Evolutionary conservation across 1,140 invertebrate genomes (phyloP).

Genomic region (Cyphomyrmex costatus): DNA sequence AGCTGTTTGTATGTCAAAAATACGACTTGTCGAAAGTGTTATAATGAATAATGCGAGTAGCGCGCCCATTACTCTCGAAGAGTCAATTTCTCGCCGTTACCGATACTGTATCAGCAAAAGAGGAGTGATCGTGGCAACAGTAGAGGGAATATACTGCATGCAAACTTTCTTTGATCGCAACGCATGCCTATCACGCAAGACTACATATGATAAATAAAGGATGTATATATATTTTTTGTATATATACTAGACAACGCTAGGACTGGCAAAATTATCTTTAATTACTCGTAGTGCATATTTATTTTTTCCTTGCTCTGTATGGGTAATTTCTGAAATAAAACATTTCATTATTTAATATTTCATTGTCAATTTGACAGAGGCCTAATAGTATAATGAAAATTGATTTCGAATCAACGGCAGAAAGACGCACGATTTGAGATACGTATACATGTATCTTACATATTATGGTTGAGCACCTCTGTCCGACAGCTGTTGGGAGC

Average conservation of each 20-base stretch:
- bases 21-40: slow-evolving; percentile 82
- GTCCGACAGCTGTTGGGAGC: slow-evolving; percentile 81
- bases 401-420: not conserved
- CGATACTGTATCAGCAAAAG: slow-evolving; percentile 47
- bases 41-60: slow-evolving; percentile 81
- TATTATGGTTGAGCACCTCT: slow-evolving; percentile 80
- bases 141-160: slow-evolving; percentile 77
- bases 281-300: not conserved
- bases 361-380: not conserved
- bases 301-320: not conserved
- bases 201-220: slow-evolving; percentile 62
- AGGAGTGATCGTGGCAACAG: slow-evolving; percentile 16
- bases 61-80: slow-evolving; percentile 28
- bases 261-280: slow-evolving; percentile 61
- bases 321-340: not conserved
- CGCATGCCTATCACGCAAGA: slow-evolving; percentile 79
- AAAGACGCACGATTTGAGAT: not conserved
- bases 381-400: not conserved
- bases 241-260: slow-evolving; percentile 68
- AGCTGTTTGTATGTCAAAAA: slow-evolving; percentile 70
- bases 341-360: not conserved
- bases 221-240: too few relatives aligned
- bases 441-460: slow-evolving; percentile 33
- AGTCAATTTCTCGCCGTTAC: slow-evolving; percentile 11
- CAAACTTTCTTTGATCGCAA: slow-evolving; percentile 81